Percentiles rank a stretch among this genome's conserved stretches.
phyloP scores from a whole-genome alignment of 2,797 vertebrate genomes.

The Caiman crocodilus region DNA sequence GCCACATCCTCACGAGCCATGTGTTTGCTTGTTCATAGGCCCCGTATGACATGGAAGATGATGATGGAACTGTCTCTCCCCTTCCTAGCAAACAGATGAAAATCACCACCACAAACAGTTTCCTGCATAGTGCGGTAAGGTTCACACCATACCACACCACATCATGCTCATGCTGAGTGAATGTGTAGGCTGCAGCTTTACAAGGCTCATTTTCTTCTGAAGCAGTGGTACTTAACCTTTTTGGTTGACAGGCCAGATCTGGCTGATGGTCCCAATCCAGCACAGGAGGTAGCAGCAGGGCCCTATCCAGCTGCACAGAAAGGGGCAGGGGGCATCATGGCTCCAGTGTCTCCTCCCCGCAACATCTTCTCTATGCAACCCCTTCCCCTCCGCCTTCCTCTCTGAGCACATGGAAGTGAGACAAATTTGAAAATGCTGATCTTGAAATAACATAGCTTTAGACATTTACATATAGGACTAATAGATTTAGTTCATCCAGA shows the following conservation, averaged over 20 bases:
- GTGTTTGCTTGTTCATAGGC: conserved; percentile 66
- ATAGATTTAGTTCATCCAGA: too few relatives aligned
- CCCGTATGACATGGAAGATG: conserved; percentile 82
- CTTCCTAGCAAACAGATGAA: conserved; percentile 91
- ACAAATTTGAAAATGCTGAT: too few relatives aligned
- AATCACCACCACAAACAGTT: conserved; percentile 84
- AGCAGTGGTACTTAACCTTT: neutral
- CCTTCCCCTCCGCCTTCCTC: too few relatives aligned
- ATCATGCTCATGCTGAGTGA: neutral
- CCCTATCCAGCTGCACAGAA: too few relatives aligned
- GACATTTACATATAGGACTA: too few relatives aligned
- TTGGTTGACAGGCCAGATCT: neutral
- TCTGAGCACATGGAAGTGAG: too few relatives aligned
- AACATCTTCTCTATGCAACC: too few relatives aligned
- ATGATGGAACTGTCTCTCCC: conserved; percentile 76
- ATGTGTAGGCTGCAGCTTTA: neutral
- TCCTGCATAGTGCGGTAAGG: conserved; percentile 80
- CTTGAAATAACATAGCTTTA: too few relatives aligned
- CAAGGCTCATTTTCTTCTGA: conserved; percentile 30
- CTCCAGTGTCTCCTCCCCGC: too few relatives aligned
- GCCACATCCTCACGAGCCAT: neutral
- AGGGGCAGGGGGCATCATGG: too few relatives aligned
- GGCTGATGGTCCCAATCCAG: too few relatives aligned
- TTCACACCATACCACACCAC: neutral
- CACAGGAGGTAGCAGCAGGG: too few relatives aligned